Conservation (phyloP, 2,797 vertebrate species). For the Lacerta agilis region DNA sequence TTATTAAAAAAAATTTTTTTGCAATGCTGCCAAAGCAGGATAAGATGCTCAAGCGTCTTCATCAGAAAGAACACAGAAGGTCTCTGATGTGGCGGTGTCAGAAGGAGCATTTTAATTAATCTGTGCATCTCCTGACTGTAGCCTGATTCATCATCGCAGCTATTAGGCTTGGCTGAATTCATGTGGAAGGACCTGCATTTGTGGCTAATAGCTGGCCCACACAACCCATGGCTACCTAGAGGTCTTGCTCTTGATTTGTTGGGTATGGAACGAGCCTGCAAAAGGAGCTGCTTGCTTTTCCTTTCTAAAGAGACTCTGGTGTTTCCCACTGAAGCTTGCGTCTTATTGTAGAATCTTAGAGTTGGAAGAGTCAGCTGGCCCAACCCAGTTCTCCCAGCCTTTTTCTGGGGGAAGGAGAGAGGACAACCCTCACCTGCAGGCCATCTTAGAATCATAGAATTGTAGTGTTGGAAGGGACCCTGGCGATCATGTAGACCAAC, state of each 20-base stretch:
- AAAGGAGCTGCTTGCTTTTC: no score
- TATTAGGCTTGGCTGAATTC: background rate
- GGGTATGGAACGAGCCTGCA: background rate
- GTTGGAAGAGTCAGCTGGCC: background rate
- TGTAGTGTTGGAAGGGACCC: no score
- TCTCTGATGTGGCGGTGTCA: background rate
- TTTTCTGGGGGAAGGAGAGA: background rate
- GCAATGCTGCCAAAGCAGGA: background rate
- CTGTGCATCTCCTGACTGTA: background rate
- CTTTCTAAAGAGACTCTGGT: background rate
- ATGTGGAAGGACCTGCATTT: background rate
- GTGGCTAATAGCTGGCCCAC: background rate
- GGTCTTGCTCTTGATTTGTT: background rate
- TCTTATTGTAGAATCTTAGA: background rate
- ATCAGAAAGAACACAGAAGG: background rate
- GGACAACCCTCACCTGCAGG: background rate
- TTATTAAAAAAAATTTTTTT: background rate
- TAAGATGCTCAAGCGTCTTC: background rate
- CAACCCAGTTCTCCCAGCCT: background rate
- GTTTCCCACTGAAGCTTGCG: background rate
- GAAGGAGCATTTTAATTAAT: conserved; percentile 35
- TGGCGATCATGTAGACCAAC: no score
- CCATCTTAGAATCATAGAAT: no score
- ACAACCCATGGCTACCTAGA: background rate
- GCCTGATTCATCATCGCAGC: background rate